phyloP scores from a whole-genome alignment of 2,113 vertebrate species.

The Salvelinus fontinalis region DNA sequence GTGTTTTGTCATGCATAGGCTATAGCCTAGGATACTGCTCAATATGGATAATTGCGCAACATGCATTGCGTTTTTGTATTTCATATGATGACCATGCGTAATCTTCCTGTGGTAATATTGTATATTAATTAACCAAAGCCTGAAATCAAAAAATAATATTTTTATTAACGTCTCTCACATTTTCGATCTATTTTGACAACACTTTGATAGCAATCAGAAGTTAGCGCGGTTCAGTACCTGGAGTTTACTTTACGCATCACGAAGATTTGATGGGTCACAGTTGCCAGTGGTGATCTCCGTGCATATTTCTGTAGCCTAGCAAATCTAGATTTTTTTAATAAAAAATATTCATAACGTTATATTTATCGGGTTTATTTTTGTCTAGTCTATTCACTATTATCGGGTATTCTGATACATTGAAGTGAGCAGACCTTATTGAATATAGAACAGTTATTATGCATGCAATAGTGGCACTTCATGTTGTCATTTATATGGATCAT shows the following conservation, averaged over 20 bases:
- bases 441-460: neutral
- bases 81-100: neutral
- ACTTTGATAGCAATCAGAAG: neutral
- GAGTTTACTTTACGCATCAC: neutral
- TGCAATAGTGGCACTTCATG: neutral
- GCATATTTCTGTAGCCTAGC: neutral
- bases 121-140: neutral
- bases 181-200: neutral
- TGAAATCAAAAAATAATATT: no score
- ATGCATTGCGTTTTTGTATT: neutral
- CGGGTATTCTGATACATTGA: no score
- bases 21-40: neutral
- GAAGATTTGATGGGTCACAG: neutral
- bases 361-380: neutral
- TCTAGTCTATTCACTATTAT: neutral
- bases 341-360: no score
- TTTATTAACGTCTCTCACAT: neutral
- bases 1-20: neutral
- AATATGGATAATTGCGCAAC: neutral
- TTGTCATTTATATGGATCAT: neutral
- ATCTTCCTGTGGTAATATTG: neutral
- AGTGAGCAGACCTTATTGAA: neutral
- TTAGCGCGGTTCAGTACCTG: neutral
- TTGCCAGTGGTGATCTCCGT: neutral
- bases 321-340: neutral